Base-by-base conservation (phyloP, 2,113 vertebrate genomes). In the Suncus etruscus region DNA sequence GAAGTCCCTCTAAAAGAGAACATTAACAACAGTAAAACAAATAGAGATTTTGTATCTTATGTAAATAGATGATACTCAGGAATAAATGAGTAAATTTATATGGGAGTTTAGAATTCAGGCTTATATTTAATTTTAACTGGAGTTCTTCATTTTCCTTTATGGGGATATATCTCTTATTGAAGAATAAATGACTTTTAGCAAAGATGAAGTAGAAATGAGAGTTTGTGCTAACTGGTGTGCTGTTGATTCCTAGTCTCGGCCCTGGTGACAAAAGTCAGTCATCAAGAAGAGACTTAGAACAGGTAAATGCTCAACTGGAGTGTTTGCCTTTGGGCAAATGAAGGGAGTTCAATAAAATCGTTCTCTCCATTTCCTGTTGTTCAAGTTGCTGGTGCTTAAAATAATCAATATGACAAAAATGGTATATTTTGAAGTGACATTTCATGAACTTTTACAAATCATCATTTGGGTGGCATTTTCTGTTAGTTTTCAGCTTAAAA, bases 401-500 rank as follows among this genome's bases (percentile, higher is more conserved):
- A 70, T 83, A 51, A 31, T 31, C 80, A 76, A 11, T 63, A 65
- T 29, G n/a, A 24, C 10, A 20, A 27, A n/a, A 25, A 45, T 9
- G 29, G 12, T 51, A 16, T 18, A 29, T 50, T 87, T 48, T 63
- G 29, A 24, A 48, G 29, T 31, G 78, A 16, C 18, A 32, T 72
- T 22, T 25, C 29, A 50, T 48, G 65, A 66, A 61, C 58, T 61
- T 20, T 20, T 61, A 32, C 14, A 20, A 68, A 29, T 73, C 2
- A 27, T 48, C 14, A 73, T 83, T 72, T 72, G 50, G 16, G 32
- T 18, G 2, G 50, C 69, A 5, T 74, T 7, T 69, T 87, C 50
- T 70, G 39, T 63, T 39, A 77, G n/a, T 39, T 45, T 72, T 88
- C 15, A 45, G 29, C 45, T 95, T 11, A 22, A 70, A 91, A 87